Conservation (phyloP, 2,113 vertebrate genomes). For the Struthio camelus region DNA sequence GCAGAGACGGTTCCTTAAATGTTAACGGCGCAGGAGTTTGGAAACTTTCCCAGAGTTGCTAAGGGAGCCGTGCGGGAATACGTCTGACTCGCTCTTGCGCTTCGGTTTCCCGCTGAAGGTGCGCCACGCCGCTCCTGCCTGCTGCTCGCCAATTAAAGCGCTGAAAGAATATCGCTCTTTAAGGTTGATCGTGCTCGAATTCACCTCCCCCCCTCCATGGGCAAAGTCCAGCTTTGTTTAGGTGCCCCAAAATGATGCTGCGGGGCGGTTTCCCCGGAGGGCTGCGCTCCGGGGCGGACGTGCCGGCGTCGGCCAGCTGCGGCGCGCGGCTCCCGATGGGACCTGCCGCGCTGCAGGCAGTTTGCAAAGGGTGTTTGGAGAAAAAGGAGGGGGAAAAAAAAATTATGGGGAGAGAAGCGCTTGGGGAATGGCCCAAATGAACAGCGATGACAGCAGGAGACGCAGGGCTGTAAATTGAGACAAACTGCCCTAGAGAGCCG, state of each 20-base stretch:
- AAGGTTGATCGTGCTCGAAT: neutral
- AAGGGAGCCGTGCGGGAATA: conserved; percentile 34
- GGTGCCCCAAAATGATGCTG: neutral
- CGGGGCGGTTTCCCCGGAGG: too few species aligned
- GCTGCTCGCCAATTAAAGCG: conserved; percentile 51
- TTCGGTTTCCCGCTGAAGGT: conserved; percentile 61
- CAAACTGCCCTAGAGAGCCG: too few species aligned
- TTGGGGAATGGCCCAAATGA: too few species aligned
- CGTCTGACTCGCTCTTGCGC: conserved; percentile 24
- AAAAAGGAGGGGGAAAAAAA: too few species aligned
- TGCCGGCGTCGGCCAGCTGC: too few species aligned
- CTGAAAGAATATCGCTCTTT: conserved; percentile 38
- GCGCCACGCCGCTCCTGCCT: conserved; percentile 36
- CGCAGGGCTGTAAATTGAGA: too few species aligned
- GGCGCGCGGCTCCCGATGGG: too few species aligned
- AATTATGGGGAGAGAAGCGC: too few species aligned
- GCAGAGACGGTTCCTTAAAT: conserved; percentile 65
- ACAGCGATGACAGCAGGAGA: too few species aligned
- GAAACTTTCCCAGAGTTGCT: conserved; percentile 59
- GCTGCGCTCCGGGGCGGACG: too few species aligned
- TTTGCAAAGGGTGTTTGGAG: too few species aligned
- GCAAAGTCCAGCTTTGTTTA: neutral
- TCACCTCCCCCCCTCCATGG: neutral
- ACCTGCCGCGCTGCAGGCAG: too few species aligned
- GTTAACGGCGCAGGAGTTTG: conserved; percentile 69